Evolutionary conservation across 2,797 vertebrate genomes (phyloP), one percentile per base, ranked within the genome.

Genomic region (Tachyglossus aculeatus): DNA sequence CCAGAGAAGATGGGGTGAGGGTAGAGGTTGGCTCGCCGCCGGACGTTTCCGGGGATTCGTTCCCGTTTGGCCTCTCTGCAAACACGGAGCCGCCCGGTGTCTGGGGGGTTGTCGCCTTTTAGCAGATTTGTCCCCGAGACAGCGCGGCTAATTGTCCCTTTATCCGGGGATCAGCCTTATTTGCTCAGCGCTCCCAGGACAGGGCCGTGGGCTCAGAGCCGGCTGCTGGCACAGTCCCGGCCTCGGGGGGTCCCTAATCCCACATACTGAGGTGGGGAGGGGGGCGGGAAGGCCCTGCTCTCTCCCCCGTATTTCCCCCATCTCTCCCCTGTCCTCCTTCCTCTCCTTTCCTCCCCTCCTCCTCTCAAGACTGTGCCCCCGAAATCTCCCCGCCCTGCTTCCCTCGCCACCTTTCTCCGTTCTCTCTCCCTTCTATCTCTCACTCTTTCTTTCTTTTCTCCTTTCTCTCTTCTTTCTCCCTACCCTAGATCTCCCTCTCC

Each of bases 121-220:
- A 89, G 75, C 77, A 66, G 84, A 90, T 92, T 94, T 95, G 96
- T 96, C 85, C 89, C 71, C 44, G 66, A 78, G 88, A 82, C 53
- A 64, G 89, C 24, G 38, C 84, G 78, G 89, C 94, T 97, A 98
- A 98, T 96, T 96, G 95, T 92, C 87, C 92, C 91, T 96, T 97
- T 96, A 95, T 96, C 94, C 90, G 74, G 90, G 89, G 94, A 97
- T 98, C 96, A 97, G 82, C 69, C 27, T 67, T 94, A 94, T 97
- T 97, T 97, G 92, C 87, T 82, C 83, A 93, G 90, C 90, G 84
- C 92, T 95, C 94, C 92, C 83, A 55, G 44, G 88, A 66, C 82
- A 29, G 40, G 81, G 78, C 64, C 39, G 7, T 52, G 38, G 9
- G 50, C 48, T 37, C 67, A 79, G 71, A 70, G 71, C 61, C 11